Base-by-base conservation (phyloP, 1,140 invertebrate species). In the Brachionus asplanchnoidis region DNA sequence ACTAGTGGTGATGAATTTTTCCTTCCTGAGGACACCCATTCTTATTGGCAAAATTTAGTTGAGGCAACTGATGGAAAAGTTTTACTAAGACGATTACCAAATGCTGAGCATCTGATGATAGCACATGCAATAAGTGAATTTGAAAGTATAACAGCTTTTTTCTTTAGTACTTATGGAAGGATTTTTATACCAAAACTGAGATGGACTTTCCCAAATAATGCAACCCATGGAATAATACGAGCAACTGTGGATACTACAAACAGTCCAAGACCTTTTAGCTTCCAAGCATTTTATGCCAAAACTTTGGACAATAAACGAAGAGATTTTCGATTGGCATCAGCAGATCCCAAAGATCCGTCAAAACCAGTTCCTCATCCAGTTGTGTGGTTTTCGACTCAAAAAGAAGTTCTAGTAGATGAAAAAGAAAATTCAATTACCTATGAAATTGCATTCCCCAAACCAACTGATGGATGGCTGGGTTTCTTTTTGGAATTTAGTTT, bases 1-100 rank as follows among this genome's bases (percentile, higher is more conserved):
- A 87, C 88, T 0, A 86, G 86, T 11, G 88, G 88, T 3, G 88
- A 89, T 75, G 88, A 89, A 85, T 89, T 89, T 85, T 89, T 88
- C 78, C 83, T 88, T 20, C 86, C 86, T n/a, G 88, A 89, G 28
- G 87, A 88, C 84, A 87, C 88, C 1, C 86, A 88, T 66, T 87
- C 86, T 82, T 89, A 86, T 84, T 89, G 86, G 86, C 68, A 85
- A 75, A 56, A 87, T 36, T 86, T 89, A 8, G 56, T 77, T n/a
- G 86, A 85, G 70, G 86, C 86, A 2, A 89, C 77, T 17, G 9
- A 80, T 80, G 77, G 44, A 32, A 80, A 53, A 56, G 77, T 65
- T 53, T 65, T 80, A 11, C 14, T 80, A n/a, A 80, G 77, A 53
- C 23, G 70, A 73, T 20, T 88, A 44, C 87, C 87, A 8, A 88